A percentile compares a stretch with the other conserved stretches of the same genome.
Conservation (phyloP, 2,888 invertebrate species). For the Drosophila subsilvestris region DNA sequence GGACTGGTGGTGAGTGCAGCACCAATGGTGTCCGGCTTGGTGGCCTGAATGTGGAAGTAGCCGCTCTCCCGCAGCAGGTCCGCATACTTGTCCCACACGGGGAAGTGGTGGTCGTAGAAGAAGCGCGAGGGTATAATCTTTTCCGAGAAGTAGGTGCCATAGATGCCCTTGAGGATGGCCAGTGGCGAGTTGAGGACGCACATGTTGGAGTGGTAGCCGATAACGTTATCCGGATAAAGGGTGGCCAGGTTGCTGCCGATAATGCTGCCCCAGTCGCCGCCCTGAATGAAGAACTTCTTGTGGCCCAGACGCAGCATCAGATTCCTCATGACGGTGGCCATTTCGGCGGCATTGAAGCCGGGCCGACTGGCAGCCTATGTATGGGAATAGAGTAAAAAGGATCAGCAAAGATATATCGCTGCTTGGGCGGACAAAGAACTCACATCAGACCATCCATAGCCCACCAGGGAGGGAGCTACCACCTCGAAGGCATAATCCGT, state of each 20-base stretch:
- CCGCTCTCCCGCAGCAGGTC: slow-evolving; percentile 85
- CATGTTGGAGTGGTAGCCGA: slow-evolving; percentile 88
- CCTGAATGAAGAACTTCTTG: slow-evolving; percentile 88
- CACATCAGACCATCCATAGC: slow-evolving; percentile 89
- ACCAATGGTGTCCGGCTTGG: slow-evolving; percentile 95
- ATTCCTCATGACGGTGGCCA: slow-evolving; percentile 87
- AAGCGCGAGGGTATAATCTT: slow-evolving; percentile 84
- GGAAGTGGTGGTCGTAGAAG: slow-evolving; percentile 85
- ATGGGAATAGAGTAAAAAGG: background rate
- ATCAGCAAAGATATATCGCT: background rate
- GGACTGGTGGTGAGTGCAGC: slow-evolving; percentile 85
- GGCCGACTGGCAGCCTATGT: slow-evolving; percentile 74
- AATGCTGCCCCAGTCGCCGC: slow-evolving; percentile 93
- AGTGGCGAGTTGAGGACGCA: slow-evolving; percentile 82
- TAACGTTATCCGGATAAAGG: slow-evolving; percentile 86
- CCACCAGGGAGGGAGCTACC: slow-evolving; percentile 88
- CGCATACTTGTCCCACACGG: slow-evolving; percentile 75
- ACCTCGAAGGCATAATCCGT: slow-evolving; percentile 88
- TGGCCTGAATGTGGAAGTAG: slow-evolving; percentile 91
- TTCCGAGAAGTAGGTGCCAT: slow-evolving; percentile 85
- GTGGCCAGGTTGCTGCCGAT: slow-evolving; percentile 87
- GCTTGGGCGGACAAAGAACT: slow-evolving; percentile 16
- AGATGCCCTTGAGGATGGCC: slow-evolving; percentile 81
- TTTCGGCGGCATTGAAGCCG: slow-evolving; percentile 84
- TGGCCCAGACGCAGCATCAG: slow-evolving; percentile 89